Base-by-base conservation (phyloP, 2,888 invertebrate genomes). In the Chalcis sispes region DNA sequence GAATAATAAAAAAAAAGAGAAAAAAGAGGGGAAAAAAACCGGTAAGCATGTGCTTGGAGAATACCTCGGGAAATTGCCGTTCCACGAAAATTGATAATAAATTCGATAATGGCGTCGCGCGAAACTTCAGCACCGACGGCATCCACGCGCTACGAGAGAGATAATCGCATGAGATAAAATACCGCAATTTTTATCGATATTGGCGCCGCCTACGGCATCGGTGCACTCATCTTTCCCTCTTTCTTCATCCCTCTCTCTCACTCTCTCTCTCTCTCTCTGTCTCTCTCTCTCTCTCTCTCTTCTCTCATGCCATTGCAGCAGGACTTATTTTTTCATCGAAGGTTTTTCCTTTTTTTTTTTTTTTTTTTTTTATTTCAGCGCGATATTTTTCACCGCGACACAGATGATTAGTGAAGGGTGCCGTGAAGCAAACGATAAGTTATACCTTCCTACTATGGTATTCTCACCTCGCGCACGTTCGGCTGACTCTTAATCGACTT, bases 41-140 rank as follows among this genome's bases (percentile, higher is more conserved):
- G n/a, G n/a, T n/a, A n/a, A 74, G 72, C 58, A 75, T 75, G 64
- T 64, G 40, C 72, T 66, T 66, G 71, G 72, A 77, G 77, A 79
- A 81, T 77, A 74, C 79, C 73, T 76, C 72, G 79, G 81, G 82
- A 87, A 87, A 88, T 88, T 86, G 85, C 87, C 85, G 85, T 85
- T 84, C 83, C 80, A 82, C 81, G 80, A 85, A 85, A 87, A 87
- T 88, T 87, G 88, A 88, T 88, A 87, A 88, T 88, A 88, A 88
- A 88, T 88, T 87, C 83, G 85, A 88, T 88, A 85, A 85, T 77
- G 80, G 71, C 76, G 70, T 75, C 70, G 72, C 72, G 64, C 32
- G 29, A 48, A 15, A 15, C 36, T 5, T 13, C 3, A 15, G 52
- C 4, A 42, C 20, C 27, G 50, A 29, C 7, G 23, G 48, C 13